These are phyloP conservation scores for Dryadula phaetusa DNA, from an alignment of 2,888 invertebrate species.

Conservation along the genomic window DNA sequence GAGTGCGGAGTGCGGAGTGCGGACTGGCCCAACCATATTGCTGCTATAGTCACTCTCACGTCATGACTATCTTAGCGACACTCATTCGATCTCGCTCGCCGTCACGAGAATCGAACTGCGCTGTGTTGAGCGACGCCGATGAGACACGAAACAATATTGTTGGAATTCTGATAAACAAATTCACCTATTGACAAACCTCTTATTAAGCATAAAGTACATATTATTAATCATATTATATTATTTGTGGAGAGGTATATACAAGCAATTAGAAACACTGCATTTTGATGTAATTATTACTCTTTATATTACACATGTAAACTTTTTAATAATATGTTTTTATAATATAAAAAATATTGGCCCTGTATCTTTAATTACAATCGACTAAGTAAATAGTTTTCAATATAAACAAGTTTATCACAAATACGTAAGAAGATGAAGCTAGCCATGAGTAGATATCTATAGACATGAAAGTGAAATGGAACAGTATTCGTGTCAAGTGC, in stretches of 20 bases:
- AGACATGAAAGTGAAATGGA: constrained; percentile 83
- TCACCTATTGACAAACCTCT: constrained; percentile 42
- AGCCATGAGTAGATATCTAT: constrained; percentile 56
- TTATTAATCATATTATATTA: not conserved
- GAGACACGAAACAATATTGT: constrained; percentile 62
- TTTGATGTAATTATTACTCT: not conserved
- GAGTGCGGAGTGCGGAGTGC: constrained; percentile 54
- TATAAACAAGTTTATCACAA: constrained; percentile 41
- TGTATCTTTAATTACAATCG: not conserved
- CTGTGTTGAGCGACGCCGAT: constrained; percentile 67
- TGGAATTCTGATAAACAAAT: constrained; percentile 50
- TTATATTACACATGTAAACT: not conserved
- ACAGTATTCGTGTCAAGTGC: constrained; percentile 83
- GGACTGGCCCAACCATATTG: constrained; percentile 60
- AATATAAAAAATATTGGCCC: not conserved
- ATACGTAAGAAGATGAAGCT: constrained; percentile 64
- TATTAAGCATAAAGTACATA: constrained; percentile 32
- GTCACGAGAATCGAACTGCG: constrained; percentile 62
- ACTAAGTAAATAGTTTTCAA: constrained; percentile 3
- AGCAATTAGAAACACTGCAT: not conserved
- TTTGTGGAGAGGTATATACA: not conserved
- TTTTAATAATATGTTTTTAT: not conserved
- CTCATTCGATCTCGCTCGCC: constrained; percentile 72
- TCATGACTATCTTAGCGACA: constrained; percentile 60
- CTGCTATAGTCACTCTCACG: constrained; percentile 73